These are phyloP conservation scores for Lepilemur ruficaudatus DNA, from an alignment of 2,797 vertebrate species.

Conservation along the genomic window DNA sequence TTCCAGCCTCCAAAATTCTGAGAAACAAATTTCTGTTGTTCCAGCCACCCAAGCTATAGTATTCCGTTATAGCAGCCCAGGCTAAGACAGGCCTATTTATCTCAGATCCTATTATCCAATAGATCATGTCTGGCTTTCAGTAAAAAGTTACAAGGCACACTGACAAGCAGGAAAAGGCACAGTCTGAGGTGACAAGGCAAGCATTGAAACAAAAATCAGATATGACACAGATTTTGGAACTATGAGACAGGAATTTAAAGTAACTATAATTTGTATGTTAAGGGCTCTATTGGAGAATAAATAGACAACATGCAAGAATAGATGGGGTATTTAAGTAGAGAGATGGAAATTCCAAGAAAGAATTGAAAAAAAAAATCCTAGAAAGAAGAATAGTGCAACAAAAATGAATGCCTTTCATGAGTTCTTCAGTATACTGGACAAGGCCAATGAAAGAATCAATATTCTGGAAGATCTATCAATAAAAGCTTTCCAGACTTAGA, in stretches of 20 bases:
- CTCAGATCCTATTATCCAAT: not conserved
- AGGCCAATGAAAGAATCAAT: not conserved
- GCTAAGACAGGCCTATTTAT: not conserved
- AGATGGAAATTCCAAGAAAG: not conserved
- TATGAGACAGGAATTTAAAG: not conserved
- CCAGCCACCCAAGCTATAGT: not conserved
- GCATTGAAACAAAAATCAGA: not conserved
- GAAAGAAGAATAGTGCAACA: not conserved
- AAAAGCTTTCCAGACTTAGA: not conserved
- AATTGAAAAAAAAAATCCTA: not conserved
- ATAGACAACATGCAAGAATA: not conserved
- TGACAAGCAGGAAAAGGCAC: not conserved
- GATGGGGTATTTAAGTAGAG: not conserved
- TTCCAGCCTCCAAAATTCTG: not conserved
- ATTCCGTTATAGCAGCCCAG: not conserved
- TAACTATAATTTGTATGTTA: not conserved
- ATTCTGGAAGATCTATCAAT: no score
- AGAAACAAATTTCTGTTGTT: not conserved
- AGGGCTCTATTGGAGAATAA: not conserved
- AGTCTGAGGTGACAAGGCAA: not conserved
- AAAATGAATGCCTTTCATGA: not conserved
- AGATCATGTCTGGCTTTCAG: not conserved
- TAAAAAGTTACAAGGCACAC: not conserved
- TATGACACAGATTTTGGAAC: not conserved
- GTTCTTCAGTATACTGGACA: not conserved